These are phyloP conservation scores for Onychomys arenicola DNA, from an alignment of 2,797 vertebrate species.

Conservation along the genomic window DNA sequence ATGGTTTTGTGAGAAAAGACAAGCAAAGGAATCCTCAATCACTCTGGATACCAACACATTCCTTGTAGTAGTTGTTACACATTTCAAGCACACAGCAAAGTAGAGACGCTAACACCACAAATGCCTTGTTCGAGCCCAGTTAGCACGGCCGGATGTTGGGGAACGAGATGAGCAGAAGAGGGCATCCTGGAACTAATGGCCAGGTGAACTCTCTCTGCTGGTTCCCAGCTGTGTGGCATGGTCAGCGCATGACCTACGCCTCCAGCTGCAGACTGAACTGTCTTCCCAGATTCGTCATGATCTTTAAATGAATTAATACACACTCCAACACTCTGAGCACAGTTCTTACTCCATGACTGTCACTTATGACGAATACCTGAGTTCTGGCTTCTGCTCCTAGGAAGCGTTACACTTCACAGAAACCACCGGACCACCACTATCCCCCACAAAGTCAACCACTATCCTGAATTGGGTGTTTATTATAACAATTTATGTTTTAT, in stretches of 20 bases:
- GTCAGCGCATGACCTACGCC: neutral
- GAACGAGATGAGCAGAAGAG: accelerated
- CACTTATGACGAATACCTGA: neutral
- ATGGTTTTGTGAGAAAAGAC: neutral
- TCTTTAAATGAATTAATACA: neutral
- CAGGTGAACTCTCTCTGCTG: neutral
- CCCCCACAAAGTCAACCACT: neutral
- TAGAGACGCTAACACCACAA: neutral
- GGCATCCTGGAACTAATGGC: neutral
- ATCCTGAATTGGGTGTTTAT: neutral
- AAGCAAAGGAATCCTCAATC: neutral
- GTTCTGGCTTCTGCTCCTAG: neutral
- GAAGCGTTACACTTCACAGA: neutral
- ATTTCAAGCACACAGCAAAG: neutral
- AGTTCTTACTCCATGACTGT: neutral
- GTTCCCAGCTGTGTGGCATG: neutral
- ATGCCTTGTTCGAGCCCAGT: neutral
- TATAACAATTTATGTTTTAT: neutral
- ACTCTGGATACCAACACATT: neutral
- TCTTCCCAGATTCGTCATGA: neutral
- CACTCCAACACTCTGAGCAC: neutral
- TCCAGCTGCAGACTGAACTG: neutral
- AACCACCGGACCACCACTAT: neutral
- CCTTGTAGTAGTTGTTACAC: neutral
- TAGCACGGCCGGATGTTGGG: neutral